Conservation (phyloP, 2,113 vertebrate genomes). For the Aleadryas rufinucha region DNA sequence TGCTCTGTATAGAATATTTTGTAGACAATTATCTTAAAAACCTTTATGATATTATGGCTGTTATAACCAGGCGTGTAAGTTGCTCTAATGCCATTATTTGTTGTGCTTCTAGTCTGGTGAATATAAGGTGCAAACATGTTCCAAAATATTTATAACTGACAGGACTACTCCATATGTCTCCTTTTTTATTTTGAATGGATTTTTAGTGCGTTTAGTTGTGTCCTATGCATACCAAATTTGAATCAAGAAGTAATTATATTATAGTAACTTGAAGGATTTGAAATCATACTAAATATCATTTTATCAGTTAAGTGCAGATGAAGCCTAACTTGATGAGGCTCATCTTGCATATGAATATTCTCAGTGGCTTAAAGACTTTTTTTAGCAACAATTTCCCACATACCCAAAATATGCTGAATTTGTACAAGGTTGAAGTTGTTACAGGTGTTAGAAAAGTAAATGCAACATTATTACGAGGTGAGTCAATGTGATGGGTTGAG, state of each 20-base stretch:
- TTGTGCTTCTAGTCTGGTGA: neutral
- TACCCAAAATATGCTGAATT: neutral
- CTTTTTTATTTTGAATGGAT: neutral
- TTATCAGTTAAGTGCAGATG: neutral
- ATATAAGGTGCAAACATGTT: neutral
- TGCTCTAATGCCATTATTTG: neutral
- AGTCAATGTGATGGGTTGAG: too few relatives aligned
- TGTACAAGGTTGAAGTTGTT: neutral
- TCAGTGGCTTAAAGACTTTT: neutral
- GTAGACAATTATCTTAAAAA: neutral
- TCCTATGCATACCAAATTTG: neutral
- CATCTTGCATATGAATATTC: neutral
- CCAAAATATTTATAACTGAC: neutral
- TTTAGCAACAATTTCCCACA: neutral
- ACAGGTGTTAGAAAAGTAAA: neutral
- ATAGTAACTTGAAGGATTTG: neutral
- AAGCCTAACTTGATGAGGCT: neutral
- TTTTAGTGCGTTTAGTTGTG: neutral
- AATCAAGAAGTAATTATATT: neutral
- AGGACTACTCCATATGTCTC: neutral
- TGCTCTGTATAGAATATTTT: neutral
- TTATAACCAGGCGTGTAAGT: neutral
- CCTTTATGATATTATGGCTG: neutral
- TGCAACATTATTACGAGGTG: neutral
- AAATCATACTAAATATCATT: neutral